Evolutionary conservation across 2,113 vertebrate species (phyloP), one percentile per base, ranked within the genome.

Genomic region (Syrmaticus mikado): DNA sequence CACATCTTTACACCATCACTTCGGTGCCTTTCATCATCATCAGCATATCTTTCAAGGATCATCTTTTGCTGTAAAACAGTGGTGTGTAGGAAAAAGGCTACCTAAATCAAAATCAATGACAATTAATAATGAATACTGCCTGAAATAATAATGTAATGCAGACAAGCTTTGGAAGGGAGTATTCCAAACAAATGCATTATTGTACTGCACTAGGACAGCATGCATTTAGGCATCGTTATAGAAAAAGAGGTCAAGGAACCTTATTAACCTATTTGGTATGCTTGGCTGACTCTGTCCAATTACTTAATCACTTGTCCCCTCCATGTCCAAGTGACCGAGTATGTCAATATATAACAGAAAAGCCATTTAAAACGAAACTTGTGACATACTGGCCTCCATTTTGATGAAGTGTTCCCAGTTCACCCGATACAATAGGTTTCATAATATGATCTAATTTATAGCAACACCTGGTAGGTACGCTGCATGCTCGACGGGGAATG

Each of bases 261-360:
- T 91, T 53, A 55, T 7, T 61, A 50, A 66, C 66, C n/a, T 27
- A 36, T 83, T 75, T 79, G 40, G n/a, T 74, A 66, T 65, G 52
- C 60, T 85, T 88, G 76, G 58, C 67, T 62, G 78, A 64, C 43
- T 90, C 72, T 30, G 57, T 85, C 57, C 62, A 67, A 27, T 71
- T 82, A 87, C 46, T 92, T 90, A 95, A 90, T 79, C 62, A 53
- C 46, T 82, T 78, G 27, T 66, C 27, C 24, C 57, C 36, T 79
- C 67, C 66, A 80, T 72, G 71, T 90, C 84, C 76, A 85, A 66
- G 64, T 80, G 61, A 78, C 61, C 20, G 43, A 78, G 32, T 81
- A 66, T 50, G 28, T 67, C 67, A 60, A 38, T 74, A 45, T 78
- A 1, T 70, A 74, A 92, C 41, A 82, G 57, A 85, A 92, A 92